These are phyloP conservation scores for Caenorhabditis sp. DNA, from an alignment of 2,888 invertebrate genomes.

Conservation along the genomic window DNA sequence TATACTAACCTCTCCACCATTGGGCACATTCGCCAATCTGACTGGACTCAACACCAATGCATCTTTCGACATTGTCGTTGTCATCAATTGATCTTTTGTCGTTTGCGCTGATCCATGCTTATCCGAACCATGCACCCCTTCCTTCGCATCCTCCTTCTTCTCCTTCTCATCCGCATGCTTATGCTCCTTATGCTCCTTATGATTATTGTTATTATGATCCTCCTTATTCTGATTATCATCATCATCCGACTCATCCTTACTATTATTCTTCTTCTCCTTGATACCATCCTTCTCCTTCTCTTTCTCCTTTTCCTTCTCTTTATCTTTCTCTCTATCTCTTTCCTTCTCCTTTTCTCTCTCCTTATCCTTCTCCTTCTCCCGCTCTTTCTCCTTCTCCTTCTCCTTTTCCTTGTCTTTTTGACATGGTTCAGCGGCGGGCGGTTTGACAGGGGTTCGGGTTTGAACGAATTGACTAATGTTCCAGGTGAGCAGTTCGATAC, in stretches of 20 bases:
- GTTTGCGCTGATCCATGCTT: not conserved
- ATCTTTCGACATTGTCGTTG: no score
- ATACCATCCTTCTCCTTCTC: slow-evolving; percentile 5
- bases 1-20: no score
- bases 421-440: not conserved
- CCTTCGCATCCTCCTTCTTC: not conserved
- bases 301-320: not conserved
- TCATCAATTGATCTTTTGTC: no score
- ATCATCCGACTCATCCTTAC: not conserved
- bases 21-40: no score
- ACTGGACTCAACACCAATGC: no score
- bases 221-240: not conserved
- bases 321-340: not conserved
- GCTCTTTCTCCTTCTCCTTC: slow-evolving; percentile 5
- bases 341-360: not conserved
- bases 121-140: not conserved
- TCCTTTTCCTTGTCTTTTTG: slow-evolving; percentile 3
- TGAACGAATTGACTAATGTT: slow-evolving; percentile 36
- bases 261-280: slow-evolving; percentile 8
- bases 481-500: slow-evolving; percentile 37
- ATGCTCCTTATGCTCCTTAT: not conserved
- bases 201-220: not conserved
- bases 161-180: not conserved
- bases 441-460: slow-evolving; percentile 12
- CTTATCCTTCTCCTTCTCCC: slow-evolving; percentile 3